Evolutionary conservation across 2,888 invertebrate species (phyloP), one percentile per base, ranked within the genome.

Genomic region (Graphium colonna): DNA sequence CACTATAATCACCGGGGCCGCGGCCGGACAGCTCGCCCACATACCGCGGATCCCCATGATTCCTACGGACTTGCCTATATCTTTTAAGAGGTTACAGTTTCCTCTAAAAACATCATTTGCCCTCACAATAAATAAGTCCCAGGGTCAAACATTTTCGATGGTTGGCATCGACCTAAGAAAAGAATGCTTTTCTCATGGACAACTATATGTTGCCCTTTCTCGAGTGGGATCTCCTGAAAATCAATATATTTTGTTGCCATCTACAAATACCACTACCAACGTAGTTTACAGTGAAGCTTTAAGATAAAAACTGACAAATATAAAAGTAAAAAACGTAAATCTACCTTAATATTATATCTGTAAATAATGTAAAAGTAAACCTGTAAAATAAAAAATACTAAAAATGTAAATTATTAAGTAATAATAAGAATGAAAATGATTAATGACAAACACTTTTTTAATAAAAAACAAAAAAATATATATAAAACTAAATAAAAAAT

Each of bases 21-120:
- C 58, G 48, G 55, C 56, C 56, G 64, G 63, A 52, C 46, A 65
- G 55, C 36, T 61, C 41, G 67, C 60, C 42, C 58, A 59, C 41
- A 59, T 63, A 39, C 61, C 60, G 12, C 33, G 61, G n/a, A 63
- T 64, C 31, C 63, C 62, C 1, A 62, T 61, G 60, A 63, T 63
- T 12, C 36, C 36, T 2, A 36, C 36, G 1, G 1, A 60, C 53
- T 39, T 63, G 17, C 62, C 63, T 8, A 60, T 62, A 33, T 53
- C 58, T 4, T 62, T 63, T 36, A 62, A 65, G 62, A 58, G 62
- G 36, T 17, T 40, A 40, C 60, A 56, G 47, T 60, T 56, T 47
- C 56, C 60, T 8, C 33, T 60, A 26, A 57, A 56, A 39, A 48
- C 42, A 28, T 58, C 45, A 0, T 57, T 60, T 39, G 58, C 52